phyloP scores from a whole-genome alignment of 2,797 vertebrate species.

The Myotis vivesi region DNA sequence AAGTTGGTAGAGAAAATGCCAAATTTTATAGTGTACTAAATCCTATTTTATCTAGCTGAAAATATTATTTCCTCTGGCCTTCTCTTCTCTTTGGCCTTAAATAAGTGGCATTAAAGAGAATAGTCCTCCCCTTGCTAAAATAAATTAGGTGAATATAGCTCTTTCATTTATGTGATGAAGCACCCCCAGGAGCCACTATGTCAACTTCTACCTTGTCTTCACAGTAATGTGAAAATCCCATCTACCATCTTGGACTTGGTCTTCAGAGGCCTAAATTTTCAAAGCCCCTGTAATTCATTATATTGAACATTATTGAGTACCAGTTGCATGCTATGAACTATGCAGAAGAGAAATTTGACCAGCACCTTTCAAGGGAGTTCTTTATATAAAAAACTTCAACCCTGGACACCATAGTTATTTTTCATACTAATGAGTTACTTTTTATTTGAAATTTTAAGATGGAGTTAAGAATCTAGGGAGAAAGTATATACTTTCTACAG shows the following conservation, averaged over 20 bases:
- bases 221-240: constrained; percentile 66
- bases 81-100: constrained; percentile 57
- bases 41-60: constrained; percentile 46
- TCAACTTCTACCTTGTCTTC: constrained; percentile 61
- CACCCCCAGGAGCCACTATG: constrained; percentile 67
- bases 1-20: constrained; percentile 53
- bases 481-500: constrained; percentile 21
- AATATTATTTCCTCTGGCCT: constrained; percentile 62
- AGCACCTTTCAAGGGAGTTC: constrained; percentile 69
- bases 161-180: constrained; percentile 73
- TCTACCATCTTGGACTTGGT: constrained; percentile 78
- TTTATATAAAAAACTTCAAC: constrained; percentile 75
- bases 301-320: constrained; percentile 64
- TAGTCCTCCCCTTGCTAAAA: constrained; percentile 76
- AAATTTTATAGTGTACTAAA: constrained; percentile 47
- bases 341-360: constrained; percentile 57
- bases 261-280: constrained; percentile 63
- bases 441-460: constrained; percentile 53
- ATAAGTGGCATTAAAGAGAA: constrained; percentile 66
- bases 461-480: neutral
- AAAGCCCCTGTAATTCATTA: constrained; percentile 62
- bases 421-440: constrained; percentile 62
- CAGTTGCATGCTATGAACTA: constrained; percentile 44
- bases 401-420: constrained; percentile 64
- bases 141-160: constrained; percentile 78